phyloP scores from a whole-genome alignment of 1,140 invertebrate genomes.

The Trypoxylus dichotomus region DNA sequence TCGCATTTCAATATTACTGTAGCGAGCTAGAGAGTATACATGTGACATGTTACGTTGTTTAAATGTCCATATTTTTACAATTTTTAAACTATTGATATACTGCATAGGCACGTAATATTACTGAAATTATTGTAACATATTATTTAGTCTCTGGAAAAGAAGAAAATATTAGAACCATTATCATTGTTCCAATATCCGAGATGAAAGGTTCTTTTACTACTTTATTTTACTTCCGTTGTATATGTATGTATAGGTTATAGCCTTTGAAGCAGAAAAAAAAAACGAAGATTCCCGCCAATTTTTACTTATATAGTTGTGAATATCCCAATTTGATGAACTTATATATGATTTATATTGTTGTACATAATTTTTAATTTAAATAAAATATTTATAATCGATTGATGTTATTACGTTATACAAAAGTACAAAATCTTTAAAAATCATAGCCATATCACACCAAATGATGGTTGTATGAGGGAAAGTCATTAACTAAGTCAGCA shows the following conservation, averaged over 20 bases:
- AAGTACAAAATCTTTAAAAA: too few relatives aligned
- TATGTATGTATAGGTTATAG: neutral
- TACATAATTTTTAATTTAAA: slow-evolving; percentile 1
- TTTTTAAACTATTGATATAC: slow-evolving; percentile 11
- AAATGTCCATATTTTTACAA: slow-evolving; percentile 25
- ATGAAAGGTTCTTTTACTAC: neutral
- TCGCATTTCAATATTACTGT: neutral
- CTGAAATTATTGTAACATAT: neutral
- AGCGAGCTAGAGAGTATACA: neutral
- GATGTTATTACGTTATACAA: too few relatives aligned
- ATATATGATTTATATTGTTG: neutral
- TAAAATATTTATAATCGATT: neutral
- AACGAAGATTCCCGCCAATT: neutral
- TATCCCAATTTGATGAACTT: neutral
- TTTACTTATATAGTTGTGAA: neutral
- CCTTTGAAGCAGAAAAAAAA: neutral
- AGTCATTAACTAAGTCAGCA: too few relatives aligned
- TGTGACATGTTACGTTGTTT: neutral
- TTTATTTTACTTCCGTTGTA: neutral
- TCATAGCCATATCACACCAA: too few relatives aligned
- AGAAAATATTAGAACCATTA: too few relatives aligned
- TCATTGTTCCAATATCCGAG: neutral
- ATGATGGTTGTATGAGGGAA: too few relatives aligned
- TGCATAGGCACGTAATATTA: neutral
- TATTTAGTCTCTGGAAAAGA: neutral